Conservation (phyloP, 2,797 vertebrate genomes). For the Melanogrammus aeglefinus region DNA sequence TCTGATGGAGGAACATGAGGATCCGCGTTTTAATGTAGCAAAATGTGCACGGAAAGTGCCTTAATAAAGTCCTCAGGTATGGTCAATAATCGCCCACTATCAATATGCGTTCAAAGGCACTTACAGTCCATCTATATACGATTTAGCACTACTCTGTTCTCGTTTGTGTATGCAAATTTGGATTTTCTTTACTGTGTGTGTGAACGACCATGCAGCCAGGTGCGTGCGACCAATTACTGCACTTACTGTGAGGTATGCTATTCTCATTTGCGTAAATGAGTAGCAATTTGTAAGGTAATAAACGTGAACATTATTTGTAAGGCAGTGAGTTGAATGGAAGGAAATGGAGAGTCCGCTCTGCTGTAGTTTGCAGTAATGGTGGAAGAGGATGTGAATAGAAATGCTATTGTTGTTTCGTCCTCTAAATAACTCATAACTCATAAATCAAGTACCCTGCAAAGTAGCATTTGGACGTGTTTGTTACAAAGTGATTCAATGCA, state of each 20-base stretch:
- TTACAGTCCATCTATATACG: constrained; percentile 5
- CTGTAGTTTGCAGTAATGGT: constrained; percentile 15
- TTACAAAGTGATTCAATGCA: constrained; percentile 22
- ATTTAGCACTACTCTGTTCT: not conserved
- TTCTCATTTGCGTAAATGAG: constrained; percentile 24
- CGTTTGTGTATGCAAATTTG: not conserved
- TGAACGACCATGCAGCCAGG: not conserved
- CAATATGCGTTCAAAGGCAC: not conserved
- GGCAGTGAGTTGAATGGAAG: not conserved
- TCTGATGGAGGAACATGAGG: not conserved
- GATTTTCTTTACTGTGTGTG: constrained; percentile 6
- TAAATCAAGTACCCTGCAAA: not conserved
- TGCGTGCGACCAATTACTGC: constrained; percentile 3
- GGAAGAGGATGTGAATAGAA: constrained; percentile 1
- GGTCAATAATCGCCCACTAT: not conserved
- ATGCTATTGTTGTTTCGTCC: constrained; percentile 2
- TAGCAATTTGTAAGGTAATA: constrained; percentile 14
- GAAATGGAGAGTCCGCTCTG: constrained; percentile 3
- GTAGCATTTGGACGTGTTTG: not conserved
- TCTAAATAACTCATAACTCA: constrained; percentile 22
- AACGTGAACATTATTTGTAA: constrained; percentile 1
- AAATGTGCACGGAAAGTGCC: not conserved
- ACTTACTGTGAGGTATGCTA: not conserved
- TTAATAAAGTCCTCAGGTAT: not conserved
- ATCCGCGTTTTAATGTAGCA: not conserved